Evolutionary conservation across 2,888 invertebrate species (phyloP), one percentile per base, ranked within the genome.

Genomic region (Drosophila picticornis): DNA sequence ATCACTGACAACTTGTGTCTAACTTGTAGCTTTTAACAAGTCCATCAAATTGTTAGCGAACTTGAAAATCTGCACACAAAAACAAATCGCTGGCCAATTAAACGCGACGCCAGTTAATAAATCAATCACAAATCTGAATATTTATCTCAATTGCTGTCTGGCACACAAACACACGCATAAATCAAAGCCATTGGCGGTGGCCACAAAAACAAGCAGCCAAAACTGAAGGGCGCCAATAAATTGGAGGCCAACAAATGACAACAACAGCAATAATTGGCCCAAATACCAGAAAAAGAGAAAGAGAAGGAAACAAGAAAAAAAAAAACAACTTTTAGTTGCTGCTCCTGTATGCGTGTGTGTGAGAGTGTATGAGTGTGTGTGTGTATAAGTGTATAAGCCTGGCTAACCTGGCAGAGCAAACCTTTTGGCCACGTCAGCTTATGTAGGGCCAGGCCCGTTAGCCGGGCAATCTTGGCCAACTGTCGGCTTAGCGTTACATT

Each of bases 61-160:
- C 36, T 63, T 27, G 9, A 40, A 31, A 36, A 25, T 60, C 13
- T 32, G 25, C 50, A 51, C 55, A 29, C 16, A 4, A 51, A 55
- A 68, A 65, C 59, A 53, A 73, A 67, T 63, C 29, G 65, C 50
- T 59, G 68, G 74, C 71, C 80, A 83, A 86, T 80, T 86, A 74
- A 84, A 77, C 51, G 68, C 72, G 81, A 57, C 27, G 69, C 70
- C 64, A 75, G 77, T 76, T 72, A 83, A 87, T 84, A 87, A 85
- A 85, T 85, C 87, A 87, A 87, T 85, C 84, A 81, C 25, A 85
- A 82, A 75, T 70, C 75, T 68, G 68, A 56, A 75, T 86, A 83
- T 84, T 80, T 84, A 77, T 81, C 80, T 84, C 83, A 72, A 64
- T 64, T 76, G 66, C 59, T 70, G 72, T 51, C 59, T 59, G 73